Percentiles rank a stretch among this genome's conserved stretches.
These are phyloP conservation scores for Calidris pygmaea DNA, from an alignment of 2,113 vertebrate genomes.

Conservation along the genomic window DNA sequence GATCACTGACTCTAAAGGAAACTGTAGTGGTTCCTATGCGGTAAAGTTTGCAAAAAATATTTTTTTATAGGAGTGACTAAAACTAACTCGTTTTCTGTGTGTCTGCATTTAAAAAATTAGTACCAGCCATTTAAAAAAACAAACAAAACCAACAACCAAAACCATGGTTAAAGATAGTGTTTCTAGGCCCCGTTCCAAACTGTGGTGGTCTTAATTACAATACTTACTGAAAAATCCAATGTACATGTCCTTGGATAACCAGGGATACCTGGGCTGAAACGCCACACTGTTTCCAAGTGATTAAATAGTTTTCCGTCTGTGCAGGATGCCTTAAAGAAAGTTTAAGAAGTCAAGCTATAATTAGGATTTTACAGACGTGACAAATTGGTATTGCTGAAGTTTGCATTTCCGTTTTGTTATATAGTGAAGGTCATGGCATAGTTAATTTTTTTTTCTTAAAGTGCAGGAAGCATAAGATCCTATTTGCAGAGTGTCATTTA, in stretches of 20 bases:
- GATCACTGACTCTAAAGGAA: not conserved
- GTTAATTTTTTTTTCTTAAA: not conserved
- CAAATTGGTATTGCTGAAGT: not conserved
- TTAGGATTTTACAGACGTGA: not conserved
- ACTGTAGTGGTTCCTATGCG: not conserved
- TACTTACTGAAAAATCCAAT: conserved; percentile 92
- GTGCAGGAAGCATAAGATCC: not conserved
- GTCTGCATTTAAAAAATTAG: not conserved
- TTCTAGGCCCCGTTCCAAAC: not conserved
- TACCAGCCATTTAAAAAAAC: not conserved
- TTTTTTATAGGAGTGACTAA: not conserved
- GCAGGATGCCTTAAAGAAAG: conserved; percentile 84
- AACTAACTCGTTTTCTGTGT: not conserved
- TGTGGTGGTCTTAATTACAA: not conserved
- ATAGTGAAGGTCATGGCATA: not conserved
- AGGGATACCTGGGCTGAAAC: conserved; percentile 92
- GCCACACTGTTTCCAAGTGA: conserved; percentile 93
- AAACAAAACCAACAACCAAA: no score
- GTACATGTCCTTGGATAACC: conserved; percentile 94
- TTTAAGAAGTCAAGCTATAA: not conserved
- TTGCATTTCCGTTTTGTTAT: not conserved
- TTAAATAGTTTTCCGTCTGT: conserved; percentile 94
- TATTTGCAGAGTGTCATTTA: not conserved
- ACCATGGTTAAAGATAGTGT: not conserved
- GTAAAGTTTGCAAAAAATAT: not conserved